Evolutionary conservation across 1,140 invertebrate species (phyloP).

Genomic region (Zaprionus camerounensis): DNA sequence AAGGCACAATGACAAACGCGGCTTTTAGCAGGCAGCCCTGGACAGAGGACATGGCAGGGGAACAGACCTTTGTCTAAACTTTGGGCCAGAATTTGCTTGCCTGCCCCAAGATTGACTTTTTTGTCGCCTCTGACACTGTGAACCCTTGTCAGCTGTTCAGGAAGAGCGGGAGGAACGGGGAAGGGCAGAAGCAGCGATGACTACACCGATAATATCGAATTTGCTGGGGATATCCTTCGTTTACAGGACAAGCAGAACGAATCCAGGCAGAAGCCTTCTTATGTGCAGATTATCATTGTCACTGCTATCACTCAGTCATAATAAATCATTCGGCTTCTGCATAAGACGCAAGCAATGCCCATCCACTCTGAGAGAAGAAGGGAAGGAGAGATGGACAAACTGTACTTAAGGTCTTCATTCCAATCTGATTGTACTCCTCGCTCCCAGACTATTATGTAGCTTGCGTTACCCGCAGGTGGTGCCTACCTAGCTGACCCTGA

Average conservation of each 20-base stretch:
- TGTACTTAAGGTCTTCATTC: background rate
- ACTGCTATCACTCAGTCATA: constrained; percentile 30
- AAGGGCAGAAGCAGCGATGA: constrained; percentile 14
- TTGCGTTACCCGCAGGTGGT: background rate
- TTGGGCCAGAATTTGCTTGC: constrained; percentile 37
- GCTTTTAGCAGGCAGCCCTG: background rate
- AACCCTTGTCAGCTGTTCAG: constrained; percentile 37
- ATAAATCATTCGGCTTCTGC: constrained; percentile 41
- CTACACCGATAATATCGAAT: constrained; percentile 42
- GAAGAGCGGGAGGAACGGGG: background rate
- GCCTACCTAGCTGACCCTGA: constrained; percentile 7
- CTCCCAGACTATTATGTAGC: background rate
- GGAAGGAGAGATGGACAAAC: background rate
- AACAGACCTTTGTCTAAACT: constrained; percentile 45
- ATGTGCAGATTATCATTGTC: constrained; percentile 44
- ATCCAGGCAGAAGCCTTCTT: constrained; percentile 28
- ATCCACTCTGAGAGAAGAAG: background rate
- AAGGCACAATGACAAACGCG: constrained; percentile 50
- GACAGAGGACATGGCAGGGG: background rate
- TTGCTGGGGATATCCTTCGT: constrained; percentile 13
- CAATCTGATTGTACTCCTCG: background rate
- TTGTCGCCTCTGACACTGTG: constrained; percentile 38
- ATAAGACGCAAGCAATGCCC: background rate
- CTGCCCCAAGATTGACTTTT: constrained; percentile 35
- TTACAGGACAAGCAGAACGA: constrained; percentile 25